These are phyloP conservation scores for Rhinophrynus dorsalis DNA, from an alignment of 2,797 vertebrate species.

Conservation along the genomic window DNA sequence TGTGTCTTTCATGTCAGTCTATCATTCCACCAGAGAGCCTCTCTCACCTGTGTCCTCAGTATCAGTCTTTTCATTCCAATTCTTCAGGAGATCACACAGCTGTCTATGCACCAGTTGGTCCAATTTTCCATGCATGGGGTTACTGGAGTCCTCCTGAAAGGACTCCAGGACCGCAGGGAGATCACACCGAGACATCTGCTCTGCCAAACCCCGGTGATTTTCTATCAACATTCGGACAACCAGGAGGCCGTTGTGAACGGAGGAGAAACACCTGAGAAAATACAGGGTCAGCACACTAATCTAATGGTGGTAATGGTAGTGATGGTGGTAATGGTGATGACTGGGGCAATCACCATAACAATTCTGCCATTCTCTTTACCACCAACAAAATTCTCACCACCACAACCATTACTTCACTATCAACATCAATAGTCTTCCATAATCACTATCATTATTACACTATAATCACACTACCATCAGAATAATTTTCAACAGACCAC, in stretches of 20 bases:
- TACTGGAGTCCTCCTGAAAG: conserved; percentile 45
- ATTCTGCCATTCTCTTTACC: no score
- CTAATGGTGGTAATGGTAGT: no score
- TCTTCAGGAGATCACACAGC: conserved; percentile 71
- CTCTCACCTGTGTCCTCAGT: neutral
- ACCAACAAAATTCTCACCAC: no score
- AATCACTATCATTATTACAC: no score
- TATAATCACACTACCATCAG: no score
- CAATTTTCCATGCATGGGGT: conserved; percentile 68
- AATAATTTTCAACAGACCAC: no score
- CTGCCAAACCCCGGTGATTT: conserved; percentile 80
- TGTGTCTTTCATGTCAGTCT: no score
- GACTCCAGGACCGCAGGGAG: conserved; percentile 71
- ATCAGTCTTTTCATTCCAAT: conserved; percentile 64
- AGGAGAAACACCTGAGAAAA: conserved; percentile 73
- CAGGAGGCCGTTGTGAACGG: conserved; percentile 82
- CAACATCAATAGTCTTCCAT: no score
- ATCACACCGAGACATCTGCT: conserved; percentile 77
- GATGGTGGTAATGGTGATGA: no score
- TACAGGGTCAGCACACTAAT: no score
- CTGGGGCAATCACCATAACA: no score
- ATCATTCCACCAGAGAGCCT: neutral
- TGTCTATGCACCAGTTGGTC: conserved; percentile 77
- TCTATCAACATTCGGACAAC: conserved; percentile 83
- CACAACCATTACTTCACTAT: no score